Evolutionary conservation across 1,140 invertebrate genomes (phyloP), one percentile per base, ranked within the genome.

Genomic region (Monomorium pharaonis): DNA sequence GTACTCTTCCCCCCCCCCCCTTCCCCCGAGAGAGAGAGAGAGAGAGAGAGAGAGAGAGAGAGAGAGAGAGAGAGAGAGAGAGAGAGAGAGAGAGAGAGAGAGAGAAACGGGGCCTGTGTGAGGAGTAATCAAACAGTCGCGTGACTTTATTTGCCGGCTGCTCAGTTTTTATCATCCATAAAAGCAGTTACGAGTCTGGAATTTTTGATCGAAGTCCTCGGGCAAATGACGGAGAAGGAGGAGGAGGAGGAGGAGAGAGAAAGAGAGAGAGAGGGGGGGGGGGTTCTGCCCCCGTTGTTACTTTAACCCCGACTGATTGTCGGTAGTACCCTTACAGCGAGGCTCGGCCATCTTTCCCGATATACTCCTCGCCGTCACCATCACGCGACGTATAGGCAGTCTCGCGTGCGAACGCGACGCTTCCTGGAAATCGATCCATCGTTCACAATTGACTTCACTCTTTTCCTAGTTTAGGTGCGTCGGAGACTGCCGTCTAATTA

Each of bases 361-460:
- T 70, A 81, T 0, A 27, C 54, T 3, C 70, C 60, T 44, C 37
- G 30, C 62, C 37, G 70, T 44, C 63, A 58, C 72, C 69, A 86
- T 89, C 89, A 87, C 88, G 85, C 88, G 60, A 89, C 58, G 74
- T 80, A 49, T 70, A 56, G 47, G 47, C 24, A 27, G 16, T 77
- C n/a, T 90, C 65, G 85, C 87, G 81, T 87, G 87, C 85, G 62
- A 83, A 69, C 77, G 30, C 51, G 62, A 69, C 72, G 63, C 62
- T 90, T 90, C 89, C 72, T 77, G 76, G 89, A 89, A 90, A 86
- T 87, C 87, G 85, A 83, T 83, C 76, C 62, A 83, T 85, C 76
- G 24, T 85, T 72, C 63, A 67, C 80, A 85, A 87, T 90, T 56
- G 87, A 83, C 75, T 84, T 60, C 21, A 49, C 27, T 63, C 72